phyloP scores from a whole-genome alignment of 2,888 invertebrate genomes.

The Tachystola acroxantha region DNA sequence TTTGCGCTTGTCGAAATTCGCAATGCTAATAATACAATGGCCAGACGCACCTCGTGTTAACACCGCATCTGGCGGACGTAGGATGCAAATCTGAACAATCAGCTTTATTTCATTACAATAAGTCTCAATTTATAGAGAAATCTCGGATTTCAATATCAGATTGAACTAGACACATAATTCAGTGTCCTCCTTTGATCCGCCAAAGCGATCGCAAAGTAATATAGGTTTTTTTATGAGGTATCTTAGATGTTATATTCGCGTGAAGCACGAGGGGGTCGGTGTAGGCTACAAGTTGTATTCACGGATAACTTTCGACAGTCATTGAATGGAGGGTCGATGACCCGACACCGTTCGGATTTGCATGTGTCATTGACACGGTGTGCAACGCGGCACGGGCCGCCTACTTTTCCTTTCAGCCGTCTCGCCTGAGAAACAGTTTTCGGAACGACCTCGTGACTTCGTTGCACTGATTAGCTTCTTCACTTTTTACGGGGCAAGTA shows the following conservation, averaged over 20 bases:
- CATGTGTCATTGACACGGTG: constrained; percentile 75
- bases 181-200: constrained; percentile 38
- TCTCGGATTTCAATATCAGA: constrained; percentile 28
- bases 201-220: constrained; percentile 38
- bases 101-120: constrained; percentile 35
- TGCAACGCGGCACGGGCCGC: constrained; percentile 45
- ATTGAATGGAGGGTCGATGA: constrained; percentile 71
- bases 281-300: constrained; percentile 49
- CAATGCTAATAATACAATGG: constrained; percentile 70
- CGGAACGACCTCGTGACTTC: constrained; percentile 62
- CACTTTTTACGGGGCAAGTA: constrained; percentile 2
- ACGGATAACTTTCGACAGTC: constrained; percentile 74
- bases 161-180: constrained; percentile 49
- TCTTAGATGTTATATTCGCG: constrained; percentile 49
- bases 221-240: constrained; percentile 43
- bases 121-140: constrained; percentile 31
- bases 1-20: constrained; percentile 64
- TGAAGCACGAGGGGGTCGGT: constrained; percentile 39
- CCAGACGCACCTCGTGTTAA: constrained; percentile 58
- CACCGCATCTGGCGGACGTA: constrained; percentile 45
- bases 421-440: constrained; percentile 59
- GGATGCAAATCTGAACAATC: constrained; percentile 25
- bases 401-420: constrained; percentile 71
- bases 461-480: constrained; percentile 17
- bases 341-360: constrained; percentile 67